Evolutionary conservation across 2,113 vertebrate genomes (phyloP).

Genomic region (Mormyrus iriodes): DNA sequence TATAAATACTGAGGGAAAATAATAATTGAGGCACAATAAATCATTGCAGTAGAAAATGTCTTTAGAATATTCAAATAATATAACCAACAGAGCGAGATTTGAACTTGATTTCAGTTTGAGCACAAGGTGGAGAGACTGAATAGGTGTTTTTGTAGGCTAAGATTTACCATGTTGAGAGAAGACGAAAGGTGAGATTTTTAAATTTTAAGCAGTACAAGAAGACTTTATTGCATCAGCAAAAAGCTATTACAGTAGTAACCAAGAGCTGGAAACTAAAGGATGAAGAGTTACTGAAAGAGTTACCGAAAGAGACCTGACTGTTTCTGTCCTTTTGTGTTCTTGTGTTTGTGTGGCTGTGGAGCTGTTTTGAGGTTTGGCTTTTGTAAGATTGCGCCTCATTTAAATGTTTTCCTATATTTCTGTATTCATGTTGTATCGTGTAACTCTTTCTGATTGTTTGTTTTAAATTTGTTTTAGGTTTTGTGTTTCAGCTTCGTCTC

Average conservation of each 20-base stretch:
- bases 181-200: neutral
- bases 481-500: neutral
- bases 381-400: neutral
- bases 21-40: neutral
- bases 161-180: neutral
- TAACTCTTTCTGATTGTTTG: neutral
- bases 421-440: neutral
- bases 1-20: neutral
- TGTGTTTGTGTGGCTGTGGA: neutral
- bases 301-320: neutral
- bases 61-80: neutral
- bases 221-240: neutral
- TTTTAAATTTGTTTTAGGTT: neutral
- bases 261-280: neutral
- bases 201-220: neutral
- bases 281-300: neutral
- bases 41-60: neutral
- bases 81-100: neutral
- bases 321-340: neutral
- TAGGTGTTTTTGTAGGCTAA: neutral
- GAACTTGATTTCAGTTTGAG: neutral
- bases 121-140: neutral
- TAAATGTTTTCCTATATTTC: neutral
- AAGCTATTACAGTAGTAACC: neutral
- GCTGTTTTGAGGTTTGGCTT: neutral